phyloP scores from a whole-genome alignment of 2,888 invertebrate genomes.

The Cerastoderma edule region DNA sequence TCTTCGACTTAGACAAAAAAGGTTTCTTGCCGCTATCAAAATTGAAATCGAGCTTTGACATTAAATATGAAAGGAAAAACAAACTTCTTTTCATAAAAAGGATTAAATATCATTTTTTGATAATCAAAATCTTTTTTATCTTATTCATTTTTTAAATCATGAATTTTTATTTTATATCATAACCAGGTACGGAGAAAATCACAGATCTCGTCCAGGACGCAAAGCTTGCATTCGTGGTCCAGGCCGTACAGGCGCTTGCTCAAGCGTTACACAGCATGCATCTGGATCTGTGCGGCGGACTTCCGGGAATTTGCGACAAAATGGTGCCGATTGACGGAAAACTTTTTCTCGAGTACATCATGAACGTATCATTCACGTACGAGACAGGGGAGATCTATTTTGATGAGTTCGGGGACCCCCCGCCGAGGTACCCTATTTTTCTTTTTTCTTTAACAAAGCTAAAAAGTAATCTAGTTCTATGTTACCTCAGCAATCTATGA shows the following conservation, averaged over 20 bases:
- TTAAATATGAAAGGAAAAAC: too few species aligned
- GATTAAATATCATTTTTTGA: too few species aligned
- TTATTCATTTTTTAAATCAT: too few species aligned
- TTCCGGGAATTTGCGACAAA: constrained; percentile 86
- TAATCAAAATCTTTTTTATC: too few species aligned
- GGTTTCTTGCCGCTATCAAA: too few species aligned
- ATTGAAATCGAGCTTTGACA: too few species aligned
- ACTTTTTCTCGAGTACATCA: constrained; percentile 87
- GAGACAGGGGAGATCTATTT: constrained; percentile 88
- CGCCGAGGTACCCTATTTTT: constrained; percentile 90
- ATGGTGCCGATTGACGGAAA: constrained; percentile 90
- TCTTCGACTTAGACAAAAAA: too few species aligned
- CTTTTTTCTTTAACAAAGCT: too few species aligned
- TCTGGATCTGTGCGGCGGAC: constrained; percentile 86
- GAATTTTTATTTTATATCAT: too few species aligned
- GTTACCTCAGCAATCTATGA: too few species aligned
- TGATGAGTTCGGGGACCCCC: constrained; percentile 91
- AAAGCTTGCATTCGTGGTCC: constrained; percentile 91
- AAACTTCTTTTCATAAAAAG: too few species aligned
- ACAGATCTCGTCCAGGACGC: constrained; percentile 87
- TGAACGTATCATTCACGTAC: constrained; percentile 89
- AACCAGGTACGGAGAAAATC: constrained; percentile 86
- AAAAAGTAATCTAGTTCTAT: too few species aligned
- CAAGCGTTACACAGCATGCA: constrained; percentile 90
- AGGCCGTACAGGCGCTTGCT: constrained; percentile 91